phyloP scores from a whole-genome alignment of 2,113 vertebrate genomes.

The Lasiurus cinereus region DNA sequence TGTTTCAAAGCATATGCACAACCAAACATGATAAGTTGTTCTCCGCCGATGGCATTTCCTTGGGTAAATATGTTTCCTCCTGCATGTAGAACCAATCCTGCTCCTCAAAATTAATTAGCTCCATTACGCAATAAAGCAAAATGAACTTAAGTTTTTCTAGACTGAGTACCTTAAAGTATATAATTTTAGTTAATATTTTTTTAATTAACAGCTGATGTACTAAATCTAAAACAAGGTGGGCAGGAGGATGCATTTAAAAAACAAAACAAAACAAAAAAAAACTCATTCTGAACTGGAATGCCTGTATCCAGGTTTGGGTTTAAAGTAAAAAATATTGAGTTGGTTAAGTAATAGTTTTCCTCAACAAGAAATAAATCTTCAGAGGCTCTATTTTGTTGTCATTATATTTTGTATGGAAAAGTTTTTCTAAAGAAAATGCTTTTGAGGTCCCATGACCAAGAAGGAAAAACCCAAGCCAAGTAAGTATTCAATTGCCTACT shows the following conservation, averaged over 20 bases:
- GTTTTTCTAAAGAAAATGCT: conserved; percentile 43
- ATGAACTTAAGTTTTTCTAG: conserved; percentile 24
- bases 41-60: not conserved
- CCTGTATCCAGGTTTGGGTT: not conserved
- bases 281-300: not conserved
- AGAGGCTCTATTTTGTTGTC: not conserved
- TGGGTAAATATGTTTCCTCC: conserved; percentile 29
- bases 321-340: conserved; percentile 16
- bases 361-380: not conserved
- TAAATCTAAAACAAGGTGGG: conserved; percentile 8
- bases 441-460: conserved; percentile 63
- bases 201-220: not conserved
- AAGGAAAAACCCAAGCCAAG: conserved; percentile 71
- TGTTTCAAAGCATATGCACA: not conserved
- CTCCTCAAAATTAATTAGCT: conserved; percentile 45
- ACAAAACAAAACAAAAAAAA: not conserved
- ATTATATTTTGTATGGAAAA: not conserved
- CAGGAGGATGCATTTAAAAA: not conserved
- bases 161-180: not conserved
- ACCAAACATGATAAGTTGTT: not conserved
- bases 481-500: conserved; percentile 66
- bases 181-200: not conserved
- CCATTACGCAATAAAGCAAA: not conserved
- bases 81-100: not conserved
- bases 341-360: not conserved